Conservation (phyloP, 2,888 invertebrate genomes). For the Phorcus lineatus region DNA sequence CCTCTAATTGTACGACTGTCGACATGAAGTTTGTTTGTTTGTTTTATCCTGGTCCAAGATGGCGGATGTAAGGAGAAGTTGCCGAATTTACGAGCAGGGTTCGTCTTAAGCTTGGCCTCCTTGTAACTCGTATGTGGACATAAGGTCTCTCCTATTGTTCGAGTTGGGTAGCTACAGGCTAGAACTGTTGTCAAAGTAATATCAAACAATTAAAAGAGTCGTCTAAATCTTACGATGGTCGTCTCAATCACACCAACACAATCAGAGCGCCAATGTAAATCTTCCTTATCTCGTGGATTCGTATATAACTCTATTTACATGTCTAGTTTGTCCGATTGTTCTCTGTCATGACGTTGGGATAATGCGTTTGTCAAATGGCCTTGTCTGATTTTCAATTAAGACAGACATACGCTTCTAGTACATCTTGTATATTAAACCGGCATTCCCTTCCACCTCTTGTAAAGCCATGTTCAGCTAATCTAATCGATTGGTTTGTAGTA, state of each 20-base stretch:
- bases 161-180: not conserved
- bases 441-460: not conserved
- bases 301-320: not conserved
- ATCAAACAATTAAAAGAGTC: slow-evolving; percentile 13
- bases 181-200: slow-evolving; percentile 11
- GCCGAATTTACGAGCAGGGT: not conserved
- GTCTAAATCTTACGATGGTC: slow-evolving; percentile 1
- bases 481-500: too few species aligned
- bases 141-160: not conserved
- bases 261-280: slow-evolving; percentile 7
- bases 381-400: not conserved
- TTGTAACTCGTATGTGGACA: not conserved
- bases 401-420: not conserved
- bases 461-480: too few species aligned
- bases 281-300: not conserved
- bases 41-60: not conserved
- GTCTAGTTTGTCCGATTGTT: not conserved
- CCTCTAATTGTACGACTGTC: slow-evolving; percentile 15
- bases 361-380: not conserved
- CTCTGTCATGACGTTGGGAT: not conserved
- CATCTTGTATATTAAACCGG: not conserved
- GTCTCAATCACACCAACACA: not conserved
- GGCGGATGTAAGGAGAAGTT: not conserved
- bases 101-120: not conserved
- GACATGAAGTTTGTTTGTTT: not conserved